Evolutionary conservation across 1,140 invertebrate species (phyloP).

Genomic region (Habropoda laboriosa): DNA sequence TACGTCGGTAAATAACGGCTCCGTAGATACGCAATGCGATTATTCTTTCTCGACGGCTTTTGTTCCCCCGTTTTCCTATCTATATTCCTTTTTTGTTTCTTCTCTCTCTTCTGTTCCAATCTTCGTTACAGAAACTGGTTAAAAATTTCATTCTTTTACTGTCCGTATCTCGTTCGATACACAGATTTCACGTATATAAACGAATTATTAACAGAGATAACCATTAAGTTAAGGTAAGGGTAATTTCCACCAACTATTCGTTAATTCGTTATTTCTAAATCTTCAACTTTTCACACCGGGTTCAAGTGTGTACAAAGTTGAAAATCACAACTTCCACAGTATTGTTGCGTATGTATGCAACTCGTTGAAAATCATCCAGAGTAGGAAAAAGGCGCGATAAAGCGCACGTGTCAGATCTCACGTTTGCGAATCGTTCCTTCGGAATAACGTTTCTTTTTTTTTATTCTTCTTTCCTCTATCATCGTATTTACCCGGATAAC

Average conservation of each 20-base stretch:
- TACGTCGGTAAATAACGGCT: conserved; percentile 33
- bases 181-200: too few species aligned
- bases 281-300: too few species aligned
- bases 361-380: not conserved
- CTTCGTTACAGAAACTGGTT: not conserved
- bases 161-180: too few species aligned
- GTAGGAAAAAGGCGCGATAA: not conserved
- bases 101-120: not conserved
- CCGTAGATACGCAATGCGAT: conserved; percentile 35
- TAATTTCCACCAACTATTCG: too few species aligned
- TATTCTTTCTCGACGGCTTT: conserved; percentile 26
- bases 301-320: too few species aligned
- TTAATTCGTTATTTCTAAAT: too few species aligned
- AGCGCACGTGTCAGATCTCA: conserved; percentile 22
- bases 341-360: too few species aligned
- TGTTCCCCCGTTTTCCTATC: not conserved
- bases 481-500: conserved; percentile 55
- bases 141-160: too few species aligned
- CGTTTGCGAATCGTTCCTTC: conserved; percentile 31
- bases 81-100: conserved; percentile 4
- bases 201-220: too few species aligned
- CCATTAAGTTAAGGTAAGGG: too few species aligned
- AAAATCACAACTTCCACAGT: not conserved
- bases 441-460: conserved; percentile 25
- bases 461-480: not conserved